Base-by-base conservation (phyloP, 2,888 invertebrate species). In the Toxonevra muliebris region DNA sequence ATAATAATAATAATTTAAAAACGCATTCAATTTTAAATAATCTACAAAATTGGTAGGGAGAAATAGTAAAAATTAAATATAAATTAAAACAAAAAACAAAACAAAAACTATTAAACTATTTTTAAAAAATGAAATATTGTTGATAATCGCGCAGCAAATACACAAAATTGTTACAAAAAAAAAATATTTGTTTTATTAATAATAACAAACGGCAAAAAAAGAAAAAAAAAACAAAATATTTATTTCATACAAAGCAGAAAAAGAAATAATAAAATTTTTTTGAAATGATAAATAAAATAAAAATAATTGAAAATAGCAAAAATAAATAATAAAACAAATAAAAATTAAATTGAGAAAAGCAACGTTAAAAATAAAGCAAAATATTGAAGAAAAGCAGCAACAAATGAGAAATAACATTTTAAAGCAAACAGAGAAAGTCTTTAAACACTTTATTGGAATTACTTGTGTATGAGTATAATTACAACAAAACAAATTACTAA, bases 191-290 rank as follows among this genome's bases (percentile, higher is more conserved):
- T 42, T 60, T 40, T 42, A 61, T 20, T 13, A 15, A 60, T 40
- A n/a, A 11, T 9, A 60, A 45, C 12, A 52, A 48, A 45, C 19
- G 50, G 61, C 60, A 43, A 12, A 15, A 17, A 63, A 57, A 40
- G 43, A 73, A 76, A 75, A 64, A 69, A 48, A 17, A 40, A 54
- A 15, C 17, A 52, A 52, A 65, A 67, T 52, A n/a, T 65, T 76
- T 79, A 79, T 79, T 80, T 81, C 77, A 77, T 78, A 77, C 75
- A 77, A 77, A 20, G 60, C 68, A 48, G 57, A 59, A 64, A 57
- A 52, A 64, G 19, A 54, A 61, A 61, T 20, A 53, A 53, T 55
- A 20, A 53, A 55, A 17, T 41, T 50, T n/a, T n/a, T n/a, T n/a
- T n/a, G n/a, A n/a, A n/a, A 30, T 30, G 30, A 45, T 43, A 61